A percentile compares a stretch with the other conserved stretches of the same genome.
These are phyloP conservation scores for Argyresthia albistria DNA, from an alignment of 2,888 invertebrate genomes.

Conservation along the genomic window DNA sequence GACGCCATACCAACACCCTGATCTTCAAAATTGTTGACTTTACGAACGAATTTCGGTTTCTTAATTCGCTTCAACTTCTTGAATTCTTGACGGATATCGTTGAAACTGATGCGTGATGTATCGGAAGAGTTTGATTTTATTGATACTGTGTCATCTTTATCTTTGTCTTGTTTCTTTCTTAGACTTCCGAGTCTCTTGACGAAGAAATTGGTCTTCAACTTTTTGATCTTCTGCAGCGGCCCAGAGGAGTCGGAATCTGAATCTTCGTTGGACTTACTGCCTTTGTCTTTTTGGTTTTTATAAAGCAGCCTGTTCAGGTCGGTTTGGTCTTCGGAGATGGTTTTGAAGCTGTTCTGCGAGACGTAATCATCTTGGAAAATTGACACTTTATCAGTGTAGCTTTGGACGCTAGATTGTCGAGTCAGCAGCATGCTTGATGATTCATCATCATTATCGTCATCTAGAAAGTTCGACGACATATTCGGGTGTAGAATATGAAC, in stretches of 20 bases:
- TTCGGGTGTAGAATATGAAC: slow-evolving; percentile 50
- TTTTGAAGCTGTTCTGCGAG: slow-evolving; percentile 44
- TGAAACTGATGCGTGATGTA: slow-evolving; percentile 51
- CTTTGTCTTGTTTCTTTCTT: slow-evolving; percentile 66
- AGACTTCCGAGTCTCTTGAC: slow-evolving; percentile 74
- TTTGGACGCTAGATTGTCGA: slow-evolving; percentile 39
- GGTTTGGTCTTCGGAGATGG: slow-evolving; percentile 53
- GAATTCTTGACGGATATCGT: slow-evolving; percentile 52
- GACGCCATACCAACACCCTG: slow-evolving; percentile 77
- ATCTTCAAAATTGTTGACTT: slow-evolving; percentile 40
- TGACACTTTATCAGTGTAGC: slow-evolving; percentile 41
- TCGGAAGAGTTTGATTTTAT: slow-evolving; percentile 66
- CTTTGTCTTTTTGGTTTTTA: slow-evolving; percentile 63
- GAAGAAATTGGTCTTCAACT: slow-evolving; percentile 74
- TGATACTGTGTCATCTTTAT: slow-evolving; percentile 58
- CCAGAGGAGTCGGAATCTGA: slow-evolving; percentile 54
- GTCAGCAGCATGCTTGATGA: slow-evolving; percentile 37
- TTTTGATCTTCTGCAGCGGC: slow-evolving; percentile 69
- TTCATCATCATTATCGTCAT: slow-evolving; percentile 55
- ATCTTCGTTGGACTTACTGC: slow-evolving; percentile 19
- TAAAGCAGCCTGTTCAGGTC: slow-evolving; percentile 59
- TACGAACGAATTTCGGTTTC: slow-evolving; percentile 21
- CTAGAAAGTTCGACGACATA: slow-evolving; percentile 36
- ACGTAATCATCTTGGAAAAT: slow-evolving; percentile 51
- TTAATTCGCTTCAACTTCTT: slow-evolving; percentile 51